phyloP scores from a whole-genome alignment of 2,113 vertebrate species.

The Hippopotamus amphibius region DNA sequence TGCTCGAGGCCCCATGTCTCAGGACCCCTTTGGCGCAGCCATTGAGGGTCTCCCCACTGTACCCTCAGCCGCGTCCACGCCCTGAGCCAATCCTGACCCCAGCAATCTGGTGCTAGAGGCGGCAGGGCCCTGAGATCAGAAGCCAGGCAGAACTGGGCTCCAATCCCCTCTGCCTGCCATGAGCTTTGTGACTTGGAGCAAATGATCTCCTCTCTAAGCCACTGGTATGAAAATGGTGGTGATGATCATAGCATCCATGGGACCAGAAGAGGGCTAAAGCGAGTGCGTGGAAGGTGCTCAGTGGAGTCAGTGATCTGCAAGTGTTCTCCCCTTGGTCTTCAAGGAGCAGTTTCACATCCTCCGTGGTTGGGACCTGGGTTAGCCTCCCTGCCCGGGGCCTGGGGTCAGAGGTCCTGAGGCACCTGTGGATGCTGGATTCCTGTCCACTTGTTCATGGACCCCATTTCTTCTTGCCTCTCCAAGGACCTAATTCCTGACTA shows the following conservation, averaged over 20 bases:
- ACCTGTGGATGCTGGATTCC: neutral
- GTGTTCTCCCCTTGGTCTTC: neutral
- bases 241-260: rapidly evolving
- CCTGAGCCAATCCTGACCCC: no score
- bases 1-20: neutral
- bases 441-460: rapidly evolving
- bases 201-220: neutral
- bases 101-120: no score
- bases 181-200: no score
- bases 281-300: rapidly evolving
- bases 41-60: rapidly evolving
- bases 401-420: neutral
- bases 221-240: rapidly evolving
- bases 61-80: rapidly evolving
- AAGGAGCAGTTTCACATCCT: neutral
- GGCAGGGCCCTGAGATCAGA: no score
- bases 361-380: rapidly evolving
- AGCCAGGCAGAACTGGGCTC: neutral
- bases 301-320: neutral
- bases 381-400: rapidly evolving
- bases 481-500: neutral
- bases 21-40: no score
- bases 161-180: neutral
- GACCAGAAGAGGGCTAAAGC: no score
- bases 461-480: neutral